A percentile compares a stretch with the other conserved stretches of the same genome.
Conservation (phyloP, 2,797 vertebrate genomes). For the Thunnus albacares region DNA sequence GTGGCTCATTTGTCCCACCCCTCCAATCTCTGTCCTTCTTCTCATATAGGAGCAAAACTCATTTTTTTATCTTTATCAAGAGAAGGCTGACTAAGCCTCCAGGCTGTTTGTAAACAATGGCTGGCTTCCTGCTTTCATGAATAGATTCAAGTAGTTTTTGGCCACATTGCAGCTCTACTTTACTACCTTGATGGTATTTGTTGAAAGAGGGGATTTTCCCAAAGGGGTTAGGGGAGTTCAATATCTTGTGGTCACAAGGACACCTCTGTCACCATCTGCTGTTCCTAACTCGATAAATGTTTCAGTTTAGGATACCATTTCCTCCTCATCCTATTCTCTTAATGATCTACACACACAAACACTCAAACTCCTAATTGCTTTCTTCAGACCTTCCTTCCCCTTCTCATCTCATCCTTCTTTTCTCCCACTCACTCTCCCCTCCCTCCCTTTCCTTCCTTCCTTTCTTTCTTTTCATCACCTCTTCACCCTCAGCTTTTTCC, state of each 20-base stretch:
- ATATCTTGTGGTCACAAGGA: neutral
- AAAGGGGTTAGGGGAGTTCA: slow-evolving; percentile 21
- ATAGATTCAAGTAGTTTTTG: slow-evolving; percentile 12
- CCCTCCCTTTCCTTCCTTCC: slow-evolving; percentile 5
- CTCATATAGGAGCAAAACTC: neutral
- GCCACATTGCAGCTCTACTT: slow-evolving; percentile 4
- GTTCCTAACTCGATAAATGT: neutral
- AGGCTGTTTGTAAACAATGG: slow-evolving; percentile 9
- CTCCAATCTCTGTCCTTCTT: neutral
- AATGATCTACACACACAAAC: neutral
- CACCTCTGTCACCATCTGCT: slow-evolving; percentile 1
- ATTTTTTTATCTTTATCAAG: neutral
- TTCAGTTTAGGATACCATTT: slow-evolving; percentile 31
- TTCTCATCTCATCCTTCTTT: slow-evolving; percentile 35
- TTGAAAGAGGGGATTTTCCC: slow-evolving; percentile 31
- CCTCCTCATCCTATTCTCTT: slow-evolving; percentile 8
- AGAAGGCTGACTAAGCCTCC: too few relatives aligned
- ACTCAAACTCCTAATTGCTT: slow-evolving; percentile 8
- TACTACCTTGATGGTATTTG: slow-evolving; percentile 30
- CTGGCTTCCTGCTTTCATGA: slow-evolving; percentile 22
- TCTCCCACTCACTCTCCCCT: slow-evolving; percentile 12
- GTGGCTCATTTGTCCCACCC: neutral
- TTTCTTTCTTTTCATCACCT: slow-evolving; percentile 42
- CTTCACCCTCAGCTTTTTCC: slow-evolving; percentile 12
- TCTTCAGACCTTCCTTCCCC: slow-evolving; percentile 23